Conservation (phyloP, 1,140 invertebrate species). For the Sminthurides bifidus region DNA sequence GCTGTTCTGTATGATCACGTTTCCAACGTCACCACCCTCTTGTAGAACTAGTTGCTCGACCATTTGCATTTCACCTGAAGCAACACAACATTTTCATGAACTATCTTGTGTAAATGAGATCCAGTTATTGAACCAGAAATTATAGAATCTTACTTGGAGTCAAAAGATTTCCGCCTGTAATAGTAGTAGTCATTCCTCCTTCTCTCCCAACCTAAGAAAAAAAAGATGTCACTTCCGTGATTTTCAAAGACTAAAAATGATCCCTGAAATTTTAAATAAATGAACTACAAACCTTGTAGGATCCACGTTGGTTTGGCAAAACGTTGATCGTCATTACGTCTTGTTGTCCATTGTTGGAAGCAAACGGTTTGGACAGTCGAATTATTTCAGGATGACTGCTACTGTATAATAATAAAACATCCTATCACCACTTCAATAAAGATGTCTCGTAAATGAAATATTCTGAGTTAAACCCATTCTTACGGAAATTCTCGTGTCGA, state of each 20-base stretch:
- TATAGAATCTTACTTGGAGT: too few species aligned
- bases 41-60: slow-evolving; percentile 7
- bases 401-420: too few species aligned
- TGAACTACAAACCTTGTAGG: slow-evolving; percentile 1
- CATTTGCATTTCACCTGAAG: slow-evolving; percentile 3
- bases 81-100: too few species aligned
- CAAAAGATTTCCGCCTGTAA: too few species aligned
- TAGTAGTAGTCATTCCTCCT: too few species aligned
- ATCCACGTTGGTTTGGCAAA: neutral
- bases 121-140: too few species aligned
- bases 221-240: too few species aligned
- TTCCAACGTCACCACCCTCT: slow-evolving; percentile 10
- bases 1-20: slow-evolving; percentile 19
- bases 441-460: too few species aligned
- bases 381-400: neutral
- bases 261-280: neutral
- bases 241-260: slow-evolving; percentile 3
- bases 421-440: too few species aligned
- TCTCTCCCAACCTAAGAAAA: too few species aligned
- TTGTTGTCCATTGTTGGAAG: neutral
- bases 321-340: slow-evolving; percentile 7
- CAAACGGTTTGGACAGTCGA: neutral
- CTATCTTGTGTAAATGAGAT: too few species aligned
- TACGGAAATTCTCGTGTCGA: too few species aligned
- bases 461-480: neutral